Evolutionary conservation across 2,888 invertebrate species (phyloP), one percentile per base, ranked within the genome.

Genomic region (Linyphia triangularis): DNA sequence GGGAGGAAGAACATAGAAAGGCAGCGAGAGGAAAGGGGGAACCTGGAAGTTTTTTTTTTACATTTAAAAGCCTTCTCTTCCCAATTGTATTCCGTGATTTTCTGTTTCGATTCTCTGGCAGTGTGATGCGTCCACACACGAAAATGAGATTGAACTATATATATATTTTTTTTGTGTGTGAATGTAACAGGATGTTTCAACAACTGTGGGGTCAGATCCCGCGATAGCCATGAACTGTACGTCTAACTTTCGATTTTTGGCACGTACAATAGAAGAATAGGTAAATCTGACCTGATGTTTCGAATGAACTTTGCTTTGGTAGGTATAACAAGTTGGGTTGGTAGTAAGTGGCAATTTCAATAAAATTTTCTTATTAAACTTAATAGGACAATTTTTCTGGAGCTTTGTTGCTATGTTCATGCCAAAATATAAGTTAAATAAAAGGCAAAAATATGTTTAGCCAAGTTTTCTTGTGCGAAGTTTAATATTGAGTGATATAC

Each of bases 1-100:
- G 26, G 26, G 16, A 67, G 78, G 67, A 67, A 79, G 67, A 51
- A 33, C 37, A 63, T 63, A 16, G 37, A 30, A 22, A 30, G 24
- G 16, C 59, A 22, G 9, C 7, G 22, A 33, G 57, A 73, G 73
- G 57, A 73, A 57, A 37, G 70, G 63, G 63, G 73, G 59, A 81
- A 81, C 59, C 59, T 69, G 81, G 81, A 81, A 81, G 81, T 81
- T 57, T 57, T 70, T 69, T 57, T 57, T 70, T 16, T 30, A 19
- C 37, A 33, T 61, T 33, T 77, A 33, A n/a, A 63, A 26, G n/a
- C 19, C 57, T 4, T 57, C n/a, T 73, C 40, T 70, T 70, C 43
- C 24, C 28, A 77, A 77, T 77, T 77, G 63, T 63, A 16, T 37
- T 33, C 61, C 30, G 22, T 40, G 59, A 7, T 77, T 77, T 77